Evolutionary conservation across 2,113 vertebrate species (phyloP).

Genomic region (Platichthys flesus): DNA sequence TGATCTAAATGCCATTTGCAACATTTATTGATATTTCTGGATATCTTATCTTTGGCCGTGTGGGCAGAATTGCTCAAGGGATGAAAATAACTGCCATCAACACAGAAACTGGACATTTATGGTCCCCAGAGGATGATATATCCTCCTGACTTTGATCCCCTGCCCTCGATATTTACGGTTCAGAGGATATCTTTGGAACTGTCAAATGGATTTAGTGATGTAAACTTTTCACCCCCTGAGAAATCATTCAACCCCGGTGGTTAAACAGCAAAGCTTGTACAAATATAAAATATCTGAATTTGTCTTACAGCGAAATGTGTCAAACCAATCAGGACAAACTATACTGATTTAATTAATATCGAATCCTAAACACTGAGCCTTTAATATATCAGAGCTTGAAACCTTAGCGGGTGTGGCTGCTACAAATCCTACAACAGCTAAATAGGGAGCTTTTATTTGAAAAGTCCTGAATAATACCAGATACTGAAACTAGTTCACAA

Average conservation of each 20-base stretch:
- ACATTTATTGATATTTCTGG: too few relatives aligned
- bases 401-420: conserved; percentile 1
- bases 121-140: background rate
- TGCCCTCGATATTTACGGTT: background rate
- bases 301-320: too few relatives aligned
- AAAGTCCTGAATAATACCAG: background rate
- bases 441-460: conserved; percentile 16
- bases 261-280: too few relatives aligned
- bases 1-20: too few relatives aligned
- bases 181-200: background rate
- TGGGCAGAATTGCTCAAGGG: too few relatives aligned
- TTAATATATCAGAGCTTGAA: background rate
- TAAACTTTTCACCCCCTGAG: background rate
- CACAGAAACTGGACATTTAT: too few relatives aligned
- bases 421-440: conserved; percentile 25
- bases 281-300: too few relatives aligned
- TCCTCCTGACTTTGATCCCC: background rate
- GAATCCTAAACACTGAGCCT: background rate
- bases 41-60: too few relatives aligned
- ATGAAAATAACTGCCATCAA: too few relatives aligned
- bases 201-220: background rate
- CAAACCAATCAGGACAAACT: too few relatives aligned
- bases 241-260: background rate
- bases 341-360: too few relatives aligned
- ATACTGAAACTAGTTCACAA: conserved; percentile 21